phyloP scores from a whole-genome alignment of 2,888 invertebrate genomes.

The Trichogramma evanescens region DNA sequence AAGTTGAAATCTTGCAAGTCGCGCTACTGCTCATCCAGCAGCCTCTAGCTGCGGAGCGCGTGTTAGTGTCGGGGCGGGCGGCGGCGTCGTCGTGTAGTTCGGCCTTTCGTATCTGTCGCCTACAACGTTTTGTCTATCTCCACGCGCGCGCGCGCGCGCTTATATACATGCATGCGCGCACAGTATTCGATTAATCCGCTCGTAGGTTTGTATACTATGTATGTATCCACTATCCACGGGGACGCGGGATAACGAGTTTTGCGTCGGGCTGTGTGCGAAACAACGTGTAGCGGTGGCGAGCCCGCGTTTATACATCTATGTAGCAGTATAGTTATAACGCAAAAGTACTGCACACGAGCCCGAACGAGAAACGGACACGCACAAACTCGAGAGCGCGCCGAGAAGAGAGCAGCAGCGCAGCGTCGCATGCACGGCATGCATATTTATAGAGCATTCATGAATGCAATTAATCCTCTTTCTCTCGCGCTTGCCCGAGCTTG shows the following conservation, averaged over 20 bases:
- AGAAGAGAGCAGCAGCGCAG: neutral
- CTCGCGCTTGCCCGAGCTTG: neutral
- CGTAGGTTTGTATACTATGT: no score
- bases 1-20: no score
- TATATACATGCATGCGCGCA: constrained; percentile 11
- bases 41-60: no score
- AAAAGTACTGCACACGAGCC: no score
- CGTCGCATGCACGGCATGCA: constrained; percentile 11
- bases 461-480: neutral
- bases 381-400: no score
- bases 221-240: constrained; percentile 2
- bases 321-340: neutral
- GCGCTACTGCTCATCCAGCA: no score
- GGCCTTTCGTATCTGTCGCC: no score
- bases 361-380: neutral
- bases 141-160: constrained; percentile 1
- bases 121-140: no score
- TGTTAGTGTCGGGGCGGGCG: no score
- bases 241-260: constrained; percentile 14
- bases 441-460: constrained; percentile 18
- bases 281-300: constrained; percentile 4
- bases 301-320: neutral
- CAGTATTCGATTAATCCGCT: constrained; percentile 16
- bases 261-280: neutral
- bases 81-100: no score